A percentile compares a stretch with the other conserved stretches of the same genome.
phyloP scores from a whole-genome alignment of 2,888 invertebrate genomes.

The Scaptomyza polygonia region DNA sequence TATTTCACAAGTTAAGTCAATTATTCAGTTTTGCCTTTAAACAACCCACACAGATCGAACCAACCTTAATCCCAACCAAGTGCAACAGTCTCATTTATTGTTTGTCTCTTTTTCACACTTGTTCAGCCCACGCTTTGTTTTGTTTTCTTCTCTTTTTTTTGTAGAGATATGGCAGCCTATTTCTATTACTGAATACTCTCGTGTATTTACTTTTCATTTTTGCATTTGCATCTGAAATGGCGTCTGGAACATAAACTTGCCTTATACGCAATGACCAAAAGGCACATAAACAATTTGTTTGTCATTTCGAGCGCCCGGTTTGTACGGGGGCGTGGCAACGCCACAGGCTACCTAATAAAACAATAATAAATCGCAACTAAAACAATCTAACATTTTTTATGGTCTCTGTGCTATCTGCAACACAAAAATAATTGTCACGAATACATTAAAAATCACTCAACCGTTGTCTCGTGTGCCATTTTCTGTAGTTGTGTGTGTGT shows the following conservation, averaged over 20 bases:
- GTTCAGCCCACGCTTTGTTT: slow-evolving; percentile 30
- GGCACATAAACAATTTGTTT: slow-evolving; percentile 29
- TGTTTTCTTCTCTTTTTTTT: neutral
- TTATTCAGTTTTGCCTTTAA: slow-evolving; percentile 19
- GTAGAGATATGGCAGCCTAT: slow-evolving; percentile 7
- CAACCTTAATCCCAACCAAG: slow-evolving; percentile 8
- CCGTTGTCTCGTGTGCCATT: slow-evolving; percentile 74
- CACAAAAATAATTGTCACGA: slow-evolving; percentile 72
- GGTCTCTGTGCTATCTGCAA: slow-evolving; percentile 45
- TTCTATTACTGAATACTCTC: neutral
- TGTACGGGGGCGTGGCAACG: neutral
- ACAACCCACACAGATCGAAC: slow-evolving; percentile 17
- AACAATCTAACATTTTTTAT: slow-evolving; percentile 70
- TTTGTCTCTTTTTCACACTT: slow-evolving; percentile 16
- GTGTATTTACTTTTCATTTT: slow-evolving; percentile 12
- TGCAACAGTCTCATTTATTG: slow-evolving; percentile 13
- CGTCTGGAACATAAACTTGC: slow-evolving; percentile 59
- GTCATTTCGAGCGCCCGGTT: slow-evolving; percentile 7
- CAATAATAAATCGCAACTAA: slow-evolving; percentile 74
- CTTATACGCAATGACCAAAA: slow-evolving; percentile 23
- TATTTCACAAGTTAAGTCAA: slow-evolving; percentile 32
- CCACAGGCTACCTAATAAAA: slow-evolving; percentile 57
- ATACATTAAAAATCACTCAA: slow-evolving; percentile 79
- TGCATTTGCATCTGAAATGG: slow-evolving; percentile 37
- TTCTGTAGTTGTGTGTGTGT: slow-evolving; percentile 21